phyloP scores from a whole-genome alignment of 2,888 invertebrate species.

The Phymatocera aterrima region DNA sequence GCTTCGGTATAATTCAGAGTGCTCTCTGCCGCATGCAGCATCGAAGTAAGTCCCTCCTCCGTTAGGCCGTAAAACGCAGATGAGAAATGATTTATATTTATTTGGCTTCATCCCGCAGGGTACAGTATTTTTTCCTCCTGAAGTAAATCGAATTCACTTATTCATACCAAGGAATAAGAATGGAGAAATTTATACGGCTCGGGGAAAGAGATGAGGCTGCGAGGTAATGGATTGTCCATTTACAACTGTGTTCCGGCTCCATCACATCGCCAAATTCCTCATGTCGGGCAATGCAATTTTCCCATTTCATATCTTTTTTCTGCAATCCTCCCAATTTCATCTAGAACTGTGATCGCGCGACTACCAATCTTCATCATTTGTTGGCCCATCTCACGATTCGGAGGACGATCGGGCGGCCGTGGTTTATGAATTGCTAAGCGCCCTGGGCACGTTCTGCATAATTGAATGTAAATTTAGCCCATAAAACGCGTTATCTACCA shows the following conservation, averaged over 20 bases:
- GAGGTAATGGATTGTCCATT: not conserved
- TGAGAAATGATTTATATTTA: constrained; percentile 8
- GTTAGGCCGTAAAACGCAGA: not conserved
- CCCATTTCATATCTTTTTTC: not conserved
- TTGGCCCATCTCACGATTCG: not conserved
- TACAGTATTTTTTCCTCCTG: not conserved
- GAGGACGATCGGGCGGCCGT: constrained; percentile 42
- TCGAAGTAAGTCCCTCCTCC: not conserved
- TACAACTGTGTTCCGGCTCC: not conserved
- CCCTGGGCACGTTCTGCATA: constrained; percentile 56
- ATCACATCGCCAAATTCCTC: not conserved
- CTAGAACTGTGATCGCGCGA: constrained; percentile 1
- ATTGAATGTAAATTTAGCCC: constrained; percentile 55
- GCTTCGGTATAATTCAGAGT: not conserved
- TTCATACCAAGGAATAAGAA: not conserved
- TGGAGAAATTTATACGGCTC: not conserved
- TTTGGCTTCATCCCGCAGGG: not conserved
- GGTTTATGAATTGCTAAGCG: constrained; percentile 40
- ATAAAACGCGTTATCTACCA: constrained; percentile 1
- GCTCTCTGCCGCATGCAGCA: constrained; percentile 5
- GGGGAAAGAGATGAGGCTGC: not conserved
- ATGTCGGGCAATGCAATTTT: not conserved
- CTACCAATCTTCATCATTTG: constrained; percentile 5
- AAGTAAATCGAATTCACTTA: not conserved
- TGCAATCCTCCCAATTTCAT: not conserved